phyloP scores from a whole-genome alignment of 2,797 vertebrate species.

The Babyrousa celebensis region DNA sequence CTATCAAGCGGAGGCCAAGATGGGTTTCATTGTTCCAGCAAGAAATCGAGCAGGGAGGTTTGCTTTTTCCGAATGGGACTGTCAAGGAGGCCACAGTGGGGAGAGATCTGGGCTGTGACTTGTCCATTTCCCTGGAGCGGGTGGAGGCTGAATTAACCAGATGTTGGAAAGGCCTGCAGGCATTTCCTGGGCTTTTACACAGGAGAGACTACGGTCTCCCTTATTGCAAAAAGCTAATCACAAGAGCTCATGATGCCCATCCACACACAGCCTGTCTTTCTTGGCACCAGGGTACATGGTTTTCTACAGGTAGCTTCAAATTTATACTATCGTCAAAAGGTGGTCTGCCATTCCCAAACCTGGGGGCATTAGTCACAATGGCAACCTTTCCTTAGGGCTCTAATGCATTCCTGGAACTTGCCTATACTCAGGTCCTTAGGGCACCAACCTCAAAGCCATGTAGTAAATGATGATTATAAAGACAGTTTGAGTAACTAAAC shows the following conservation, averaged over 20 bases:
- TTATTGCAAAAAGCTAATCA: background rate
- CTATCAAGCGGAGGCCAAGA: background rate
- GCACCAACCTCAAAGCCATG: background rate
- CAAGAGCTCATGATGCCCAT: no score
- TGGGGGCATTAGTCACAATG: no score
- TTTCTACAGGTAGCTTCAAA: background rate
- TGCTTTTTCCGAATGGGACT: conserved; percentile 4
- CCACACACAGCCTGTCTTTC: background rate
- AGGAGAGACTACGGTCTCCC: background rate
- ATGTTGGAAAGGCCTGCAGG: background rate
- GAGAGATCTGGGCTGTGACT: background rate
- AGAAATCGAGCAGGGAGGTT: background rate
- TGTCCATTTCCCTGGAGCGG: background rate
- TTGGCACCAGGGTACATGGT: background rate
- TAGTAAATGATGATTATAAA: background rate
- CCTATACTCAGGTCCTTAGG: background rate
- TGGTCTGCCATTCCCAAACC: background rate
- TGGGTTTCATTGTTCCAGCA: conserved; percentile 34
- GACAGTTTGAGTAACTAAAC: background rate
- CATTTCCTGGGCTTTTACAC: background rate
- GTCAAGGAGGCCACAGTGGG: background rate
- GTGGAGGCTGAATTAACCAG: background rate
- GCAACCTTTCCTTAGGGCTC: background rate
- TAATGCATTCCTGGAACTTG: background rate
- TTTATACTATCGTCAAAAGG: background rate